Evolutionary conservation across 2,113 vertebrate genomes (phyloP).

Genomic region (Vulpes lagopus): DNA sequence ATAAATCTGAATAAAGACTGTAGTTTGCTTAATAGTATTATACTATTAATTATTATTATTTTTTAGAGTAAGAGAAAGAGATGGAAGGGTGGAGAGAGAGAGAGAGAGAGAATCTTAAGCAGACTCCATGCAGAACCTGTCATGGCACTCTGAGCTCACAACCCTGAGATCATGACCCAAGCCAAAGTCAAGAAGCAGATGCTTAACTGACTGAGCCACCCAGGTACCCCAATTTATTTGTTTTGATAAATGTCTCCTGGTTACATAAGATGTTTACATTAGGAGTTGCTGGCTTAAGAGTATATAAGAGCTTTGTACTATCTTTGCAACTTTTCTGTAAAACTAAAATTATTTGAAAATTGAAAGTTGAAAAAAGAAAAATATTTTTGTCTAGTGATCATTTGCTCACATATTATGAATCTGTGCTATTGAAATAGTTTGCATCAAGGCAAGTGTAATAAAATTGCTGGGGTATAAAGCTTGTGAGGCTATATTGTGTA

Average conservation of each 20-base stretch:
- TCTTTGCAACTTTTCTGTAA: slow-evolving; percentile 17
- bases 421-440: slow-evolving; percentile 16
- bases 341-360: slow-evolving; percentile 45
- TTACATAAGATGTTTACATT: neutral
- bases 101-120: neutral
- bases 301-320: neutral
- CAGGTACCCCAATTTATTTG: neutral
- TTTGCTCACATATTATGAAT: slow-evolving; percentile 9
- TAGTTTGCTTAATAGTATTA: neutral
- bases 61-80: neutral
- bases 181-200: neutral
- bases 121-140: neutral
- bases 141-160: neutral
- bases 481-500: neutral
- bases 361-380: neutral
- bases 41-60: slow-evolving; percentile 22
- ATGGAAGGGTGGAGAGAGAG: neutral
- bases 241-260: neutral
- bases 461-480: slow-evolving; percentile 24
- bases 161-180: neutral
- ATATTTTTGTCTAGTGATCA: neutral
- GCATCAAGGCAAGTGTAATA: neutral
- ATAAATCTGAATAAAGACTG: neutral
- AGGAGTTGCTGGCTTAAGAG: neutral
- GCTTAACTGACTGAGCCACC: neutral